phyloP scores from a whole-genome alignment of 2,888 invertebrate species.

The Meliscaeva auricollis region DNA sequence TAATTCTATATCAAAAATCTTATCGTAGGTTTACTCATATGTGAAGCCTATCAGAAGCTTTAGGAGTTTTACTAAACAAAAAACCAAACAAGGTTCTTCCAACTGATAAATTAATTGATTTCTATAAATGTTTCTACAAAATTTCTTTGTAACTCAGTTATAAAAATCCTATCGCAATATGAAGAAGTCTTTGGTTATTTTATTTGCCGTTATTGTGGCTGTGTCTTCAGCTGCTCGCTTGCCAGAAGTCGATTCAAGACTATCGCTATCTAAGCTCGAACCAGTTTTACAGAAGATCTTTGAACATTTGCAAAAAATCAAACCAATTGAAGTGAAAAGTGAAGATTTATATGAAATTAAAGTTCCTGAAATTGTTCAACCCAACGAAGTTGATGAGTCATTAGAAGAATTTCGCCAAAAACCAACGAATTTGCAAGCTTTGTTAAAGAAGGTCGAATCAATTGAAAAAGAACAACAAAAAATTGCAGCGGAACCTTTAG shows the following conservation, averaged over 20 bases:
- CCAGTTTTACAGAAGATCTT: not conserved
- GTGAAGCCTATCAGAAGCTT: conserved; percentile 13
- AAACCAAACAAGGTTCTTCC: not conserved
- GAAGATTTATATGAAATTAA: too few species aligned
- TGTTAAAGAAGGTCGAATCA: not conserved
- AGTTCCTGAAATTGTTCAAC: too few species aligned
- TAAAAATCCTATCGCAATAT: conserved; percentile 24
- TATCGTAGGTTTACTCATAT: not conserved
- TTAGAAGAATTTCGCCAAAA: conserved; percentile 6
- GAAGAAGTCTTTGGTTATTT: conserved; percentile 52
- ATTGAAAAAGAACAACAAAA: conserved; percentile 5
- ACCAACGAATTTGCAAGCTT: not conserved
- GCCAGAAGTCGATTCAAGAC: conserved; percentile 18
- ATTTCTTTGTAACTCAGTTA: conserved; percentile 34
- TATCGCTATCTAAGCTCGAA: not conserved
- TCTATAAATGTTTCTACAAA: conserved; percentile 50
- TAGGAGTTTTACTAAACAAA: not conserved
- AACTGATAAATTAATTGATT: conserved; percentile 36
- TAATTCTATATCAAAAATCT: not conserved
- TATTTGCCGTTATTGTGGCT: conserved; percentile 51
- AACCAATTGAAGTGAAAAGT: not conserved
- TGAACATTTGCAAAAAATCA: not conserved
- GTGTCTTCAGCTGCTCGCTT: conserved; percentile 51
- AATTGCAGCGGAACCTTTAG: not conserved
- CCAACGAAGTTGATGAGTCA: not conserved